Percentiles rank a stretch among this genome's conserved stretches.
These are phyloP conservation scores for Steromphala cineraria DNA, from an alignment of 2,888 invertebrate species.

Conservation along the genomic window DNA sequence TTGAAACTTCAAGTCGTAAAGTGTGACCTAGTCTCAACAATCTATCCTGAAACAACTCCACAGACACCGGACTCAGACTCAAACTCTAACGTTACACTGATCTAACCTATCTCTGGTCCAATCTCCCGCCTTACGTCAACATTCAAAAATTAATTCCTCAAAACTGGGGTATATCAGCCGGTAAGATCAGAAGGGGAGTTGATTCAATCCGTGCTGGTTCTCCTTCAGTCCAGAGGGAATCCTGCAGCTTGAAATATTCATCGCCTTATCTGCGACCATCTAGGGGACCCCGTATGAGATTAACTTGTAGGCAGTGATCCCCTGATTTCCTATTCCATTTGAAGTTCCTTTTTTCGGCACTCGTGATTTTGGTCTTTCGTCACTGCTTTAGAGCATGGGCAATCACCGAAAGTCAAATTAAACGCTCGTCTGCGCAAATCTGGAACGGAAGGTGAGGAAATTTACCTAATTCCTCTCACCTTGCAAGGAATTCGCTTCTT, in stretches of 20 bases:
- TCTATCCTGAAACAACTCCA: too few relatives aligned
- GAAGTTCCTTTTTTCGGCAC: constrained; percentile 13
- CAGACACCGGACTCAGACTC: too few relatives aligned
- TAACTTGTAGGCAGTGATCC: constrained; percentile 16
- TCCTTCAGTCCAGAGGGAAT: neutral
- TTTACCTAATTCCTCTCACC: constrained; percentile 20
- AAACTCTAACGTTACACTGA: neutral
- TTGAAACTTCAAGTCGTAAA: too few relatives aligned
- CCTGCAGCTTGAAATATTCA: constrained; percentile 7
- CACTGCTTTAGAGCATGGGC: neutral
- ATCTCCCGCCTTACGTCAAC: neutral
- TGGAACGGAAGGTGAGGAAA: neutral
- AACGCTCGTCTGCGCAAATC: constrained; percentile 11
- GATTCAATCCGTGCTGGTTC: neutral
- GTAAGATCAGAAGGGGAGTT: neutral
- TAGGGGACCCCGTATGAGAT: neutral
- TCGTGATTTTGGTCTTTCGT: constrained; percentile 11
- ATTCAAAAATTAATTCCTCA: constrained; percentile 8
- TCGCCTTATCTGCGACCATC: neutral
- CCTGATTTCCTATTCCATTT: neutral
- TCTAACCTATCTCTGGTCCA: neutral
- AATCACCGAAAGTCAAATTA: constrained; percentile 20
- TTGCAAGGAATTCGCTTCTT: neutral
- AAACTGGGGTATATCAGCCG: neutral
- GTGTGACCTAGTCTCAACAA: too few relatives aligned